Conservation (phyloP, 2,888 invertebrate genomes). For the Cryptus viduatorius region DNA sequence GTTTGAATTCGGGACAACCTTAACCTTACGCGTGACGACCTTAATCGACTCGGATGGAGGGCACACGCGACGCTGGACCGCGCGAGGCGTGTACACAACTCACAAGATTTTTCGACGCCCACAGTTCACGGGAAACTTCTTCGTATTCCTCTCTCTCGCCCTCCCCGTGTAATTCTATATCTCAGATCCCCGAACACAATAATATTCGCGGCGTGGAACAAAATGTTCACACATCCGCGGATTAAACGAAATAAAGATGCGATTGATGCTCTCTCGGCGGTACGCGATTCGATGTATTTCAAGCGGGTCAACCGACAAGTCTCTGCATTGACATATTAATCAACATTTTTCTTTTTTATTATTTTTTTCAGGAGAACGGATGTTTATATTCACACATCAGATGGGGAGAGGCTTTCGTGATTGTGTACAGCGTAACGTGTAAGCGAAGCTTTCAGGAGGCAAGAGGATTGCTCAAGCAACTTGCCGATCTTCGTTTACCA, state of each 20-base stretch:
- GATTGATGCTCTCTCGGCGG: conserved; percentile 33
- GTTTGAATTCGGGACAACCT: conserved; percentile 69
- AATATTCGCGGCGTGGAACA: conserved; percentile 24
- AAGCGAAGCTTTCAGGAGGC: conserved; percentile 91
- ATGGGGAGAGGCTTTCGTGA: conserved; percentile 94
- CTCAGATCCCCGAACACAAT: conserved; percentile 37
- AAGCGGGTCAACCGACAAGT: conserved; percentile 46
- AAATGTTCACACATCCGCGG: not conserved
- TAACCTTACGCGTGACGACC: conserved; percentile 68
- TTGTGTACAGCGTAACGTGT: conserved; percentile 93
- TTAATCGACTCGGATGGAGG: conserved; percentile 70
- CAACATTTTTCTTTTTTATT: conserved; percentile 20
- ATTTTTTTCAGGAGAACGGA: conserved; percentile 88
- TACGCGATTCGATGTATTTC: conserved; percentile 32
- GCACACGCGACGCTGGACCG: conserved; percentile 59
- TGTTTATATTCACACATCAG: conserved; percentile 91
- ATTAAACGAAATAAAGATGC: conserved; percentile 17
- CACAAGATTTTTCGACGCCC: conserved; percentile 59
- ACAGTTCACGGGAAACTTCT: conserved; percentile 25
- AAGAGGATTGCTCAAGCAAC: conserved; percentile 89
- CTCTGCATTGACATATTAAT: conserved; percentile 23
- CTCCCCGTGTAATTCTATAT: conserved; percentile 52
- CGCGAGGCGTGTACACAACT: conserved; percentile 35
- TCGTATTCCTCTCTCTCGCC: conserved; percentile 23
- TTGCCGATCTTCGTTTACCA: conserved; percentile 90